A percentile compares a stretch with the other conserved stretches of the same genome.
These are phyloP conservation scores for Ceratina australensis DNA, from an alignment of 1,140 invertebrate genomes.

Conservation along the genomic window DNA sequence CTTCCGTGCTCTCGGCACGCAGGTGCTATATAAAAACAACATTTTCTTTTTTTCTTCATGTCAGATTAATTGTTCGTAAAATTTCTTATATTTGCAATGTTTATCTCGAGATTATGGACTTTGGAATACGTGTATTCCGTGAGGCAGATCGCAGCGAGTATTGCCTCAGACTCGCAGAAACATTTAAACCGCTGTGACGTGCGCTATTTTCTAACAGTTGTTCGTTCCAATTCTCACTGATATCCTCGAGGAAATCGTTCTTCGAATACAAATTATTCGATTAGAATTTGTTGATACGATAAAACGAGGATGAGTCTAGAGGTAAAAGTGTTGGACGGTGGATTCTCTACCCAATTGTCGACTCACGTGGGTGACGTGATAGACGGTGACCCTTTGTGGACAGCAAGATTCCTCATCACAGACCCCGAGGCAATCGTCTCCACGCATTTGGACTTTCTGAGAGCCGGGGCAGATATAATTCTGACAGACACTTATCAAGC, in stretches of 20 bases:
- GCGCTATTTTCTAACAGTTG: not conserved
- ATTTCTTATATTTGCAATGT: not conserved
- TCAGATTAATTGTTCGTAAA: not conserved
- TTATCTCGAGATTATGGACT: conserved; percentile 47
- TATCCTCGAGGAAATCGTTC: not conserved
- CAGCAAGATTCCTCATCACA: conserved; percentile 86
- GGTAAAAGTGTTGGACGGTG: conserved; percentile 87
- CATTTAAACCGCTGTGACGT: conserved; percentile 20
- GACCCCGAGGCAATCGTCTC: conserved; percentile 87
- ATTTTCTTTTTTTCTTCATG: no score
- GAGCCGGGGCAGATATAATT: conserved; percentile 90
- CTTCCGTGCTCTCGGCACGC: not conserved
- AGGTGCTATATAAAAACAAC: conserved; percentile 3
- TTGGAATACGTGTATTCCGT: conserved; percentile 41
- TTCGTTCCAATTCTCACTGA: not conserved
- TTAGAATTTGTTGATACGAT: not conserved
- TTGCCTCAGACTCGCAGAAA: conserved; percentile 17
- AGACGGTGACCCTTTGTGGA: conserved; percentile 91
- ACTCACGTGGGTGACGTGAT: conserved; percentile 86
- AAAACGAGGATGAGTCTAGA: conserved; percentile 51
- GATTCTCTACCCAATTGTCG: conserved; percentile 90
- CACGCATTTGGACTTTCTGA: conserved; percentile 89
- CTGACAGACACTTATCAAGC: conserved; percentile 95
- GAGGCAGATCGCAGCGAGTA: conserved; percentile 5
- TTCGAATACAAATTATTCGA: not conserved